A percentile compares a stretch with the other conserved stretches of the same genome.
Conservation (phyloP, 2,888 invertebrate species). For the Galerucella nymphaeae region DNA sequence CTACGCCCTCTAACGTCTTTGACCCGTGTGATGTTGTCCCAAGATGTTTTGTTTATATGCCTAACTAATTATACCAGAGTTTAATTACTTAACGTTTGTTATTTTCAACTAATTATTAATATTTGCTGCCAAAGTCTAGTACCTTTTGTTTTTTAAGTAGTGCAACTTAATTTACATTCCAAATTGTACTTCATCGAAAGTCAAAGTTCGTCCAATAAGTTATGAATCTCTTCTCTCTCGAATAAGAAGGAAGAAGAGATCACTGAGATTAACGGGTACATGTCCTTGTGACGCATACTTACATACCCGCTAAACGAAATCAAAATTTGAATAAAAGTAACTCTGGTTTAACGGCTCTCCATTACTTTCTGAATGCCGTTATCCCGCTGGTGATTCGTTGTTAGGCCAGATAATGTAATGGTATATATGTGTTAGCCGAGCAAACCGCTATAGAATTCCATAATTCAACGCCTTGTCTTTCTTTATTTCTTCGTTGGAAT, state of each 20-base stretch:
- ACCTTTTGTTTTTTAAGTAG: background rate
- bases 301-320: conserved; percentile 58
- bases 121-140: background rate
- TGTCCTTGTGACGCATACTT: conserved; percentile 52
- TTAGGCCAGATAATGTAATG: background rate
- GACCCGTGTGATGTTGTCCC: too few relatives aligned
- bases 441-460: background rate
- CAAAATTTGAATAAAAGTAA: conserved; percentile 63
- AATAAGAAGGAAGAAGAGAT: conserved; percentile 27
- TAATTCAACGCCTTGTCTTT: background rate
- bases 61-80: too few relatives aligned
- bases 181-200: conserved; percentile 23
- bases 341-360: conserved; percentile 55
- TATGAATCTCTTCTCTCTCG: conserved; percentile 25
- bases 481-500: background rate
- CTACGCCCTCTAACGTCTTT: too few relatives aligned
- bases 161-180: conserved; percentile 4
- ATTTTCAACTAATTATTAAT: background rate
- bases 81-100: too few relatives aligned
- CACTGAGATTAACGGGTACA: conserved; percentile 38
- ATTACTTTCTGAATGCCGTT: conserved; percentile 61
- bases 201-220: conserved; percentile 27
- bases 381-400: conserved; percentile 46
- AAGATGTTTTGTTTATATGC: too few relatives aligned
- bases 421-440: conserved; percentile 14